Evolutionary conservation across 2,113 vertebrate species (phyloP).

Genomic region (Willisornis vidua): DNA sequence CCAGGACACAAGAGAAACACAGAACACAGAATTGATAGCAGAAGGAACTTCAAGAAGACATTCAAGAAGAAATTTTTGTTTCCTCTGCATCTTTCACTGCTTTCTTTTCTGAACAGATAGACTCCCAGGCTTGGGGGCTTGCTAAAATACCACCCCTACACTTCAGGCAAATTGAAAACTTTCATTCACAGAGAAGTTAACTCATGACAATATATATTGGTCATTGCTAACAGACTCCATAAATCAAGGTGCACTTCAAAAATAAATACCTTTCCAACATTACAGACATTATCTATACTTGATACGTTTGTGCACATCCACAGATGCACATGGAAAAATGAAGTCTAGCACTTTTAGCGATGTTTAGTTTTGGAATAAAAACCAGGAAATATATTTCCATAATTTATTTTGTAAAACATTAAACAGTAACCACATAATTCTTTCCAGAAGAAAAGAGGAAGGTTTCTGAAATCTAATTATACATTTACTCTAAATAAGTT

Average conservation of each 20-base stretch:
- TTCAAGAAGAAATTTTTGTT: neutral
- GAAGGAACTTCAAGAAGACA: neutral
- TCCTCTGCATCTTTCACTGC: neutral
- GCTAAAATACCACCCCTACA: neutral
- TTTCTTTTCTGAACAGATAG: neutral
- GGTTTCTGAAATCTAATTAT: neutral
- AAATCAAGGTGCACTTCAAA: neutral
- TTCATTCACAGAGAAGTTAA: neutral
- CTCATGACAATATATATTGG: accelerated
- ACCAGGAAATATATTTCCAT: neutral
- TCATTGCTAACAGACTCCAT: neutral
- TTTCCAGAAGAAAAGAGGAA: neutral
- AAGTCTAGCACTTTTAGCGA: neutral
- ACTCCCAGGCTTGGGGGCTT: neutral
- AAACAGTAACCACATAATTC: neutral
- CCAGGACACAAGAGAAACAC: neutral
- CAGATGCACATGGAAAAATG: neutral
- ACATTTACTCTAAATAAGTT: neutral
- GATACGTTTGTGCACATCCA: neutral
- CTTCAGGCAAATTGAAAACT: neutral
- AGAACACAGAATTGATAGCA: neutral
- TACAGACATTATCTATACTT: neutral
- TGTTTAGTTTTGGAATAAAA: neutral
- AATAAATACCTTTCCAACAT: neutral
- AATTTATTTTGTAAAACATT: neutral